Evolutionary conservation across 2,888 invertebrate species (phyloP), one percentile per base, ranked within the genome.

Genomic region (Antitype chi): DNA sequence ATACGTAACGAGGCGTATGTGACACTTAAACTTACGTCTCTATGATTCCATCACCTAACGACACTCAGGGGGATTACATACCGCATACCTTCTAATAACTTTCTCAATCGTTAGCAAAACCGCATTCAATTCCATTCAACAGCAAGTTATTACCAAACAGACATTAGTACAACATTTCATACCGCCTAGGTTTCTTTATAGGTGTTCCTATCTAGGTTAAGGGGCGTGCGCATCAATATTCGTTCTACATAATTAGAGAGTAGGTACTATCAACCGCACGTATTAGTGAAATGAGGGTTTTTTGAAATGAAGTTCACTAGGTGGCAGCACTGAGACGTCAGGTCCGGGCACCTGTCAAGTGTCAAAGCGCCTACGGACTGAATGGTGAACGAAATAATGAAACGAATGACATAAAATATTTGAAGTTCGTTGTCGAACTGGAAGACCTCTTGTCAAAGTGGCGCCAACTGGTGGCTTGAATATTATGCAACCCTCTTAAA

Each of bases 231-330:
- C 84, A 84, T 86, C 79, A 84, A 83, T 86, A 88, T 87, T 85
- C 88, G 76, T 80, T 74, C 81, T 82, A 78, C 81, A 81, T 89
- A 85, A 87, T 83, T 82, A 81, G 84, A 87, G 76, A 84, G 80
- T 76, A 59, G 8, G 73, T 82, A 86, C 43, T 13, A 28, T 72
- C 25, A 80, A 25, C 53, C 47, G 25, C 32, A 23, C 0, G 0
- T 5, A 32, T 11, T 53, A 60, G 2, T 43, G 15, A n/a, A 11
- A 32, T 8, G n/a, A n/a, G n/a, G n/a, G n/a, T n/a, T n/a, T n/a
- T n/a, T n/a, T n/a, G n/a, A n/a, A n/a, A n/a, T n/a, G n/a, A n/a
- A n/a, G n/a, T n/a, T n/a, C n/a, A n/a, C n/a, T n/a, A n/a, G n/a
- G n/a, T n/a, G n/a, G n/a, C n/a, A n/a, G n/a, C n/a, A n/a, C n/a